phyloP scores from a whole-genome alignment of 2,113 vertebrate genomes.

The Montifringilla adamsi region DNA sequence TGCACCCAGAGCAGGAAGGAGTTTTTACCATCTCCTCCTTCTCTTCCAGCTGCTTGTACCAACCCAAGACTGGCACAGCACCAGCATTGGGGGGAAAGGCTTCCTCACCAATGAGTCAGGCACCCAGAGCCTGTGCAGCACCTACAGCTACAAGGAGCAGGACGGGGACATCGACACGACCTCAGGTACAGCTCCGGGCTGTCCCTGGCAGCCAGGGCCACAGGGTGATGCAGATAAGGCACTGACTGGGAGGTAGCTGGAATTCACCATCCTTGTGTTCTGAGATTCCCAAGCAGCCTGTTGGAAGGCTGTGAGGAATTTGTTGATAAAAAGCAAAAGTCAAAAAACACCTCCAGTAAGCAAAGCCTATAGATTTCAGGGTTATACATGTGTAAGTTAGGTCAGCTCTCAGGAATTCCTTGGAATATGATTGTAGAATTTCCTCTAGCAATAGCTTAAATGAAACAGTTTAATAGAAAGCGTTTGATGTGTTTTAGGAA shows the following conservation, averaged over 20 bases:
- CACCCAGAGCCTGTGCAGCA: slow-evolving; percentile 29
- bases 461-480: not conserved
- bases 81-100: slow-evolving; percentile 70
- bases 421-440: not conserved
- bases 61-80: slow-evolving; percentile 67
- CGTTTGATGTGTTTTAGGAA: not conserved
- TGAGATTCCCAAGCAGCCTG: not conserved
- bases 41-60: slow-evolving; percentile 60
- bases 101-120: slow-evolving; percentile 74
- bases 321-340: not conserved
- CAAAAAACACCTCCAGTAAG: not conserved
- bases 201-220: fast-evolving
- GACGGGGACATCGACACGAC: slow-evolving; percentile 59
- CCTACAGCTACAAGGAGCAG: slow-evolving; percentile 68
- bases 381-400: fast-evolving
- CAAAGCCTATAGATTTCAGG: not conserved
- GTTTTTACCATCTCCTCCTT: not conserved
- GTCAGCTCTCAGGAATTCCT: not conserved
- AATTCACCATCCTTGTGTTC: not conserved
- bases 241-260: not conserved
- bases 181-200: slow-evolving; percentile 31
- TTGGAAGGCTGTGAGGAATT: not conserved
- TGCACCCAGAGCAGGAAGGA: not conserved
- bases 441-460: not conserved
- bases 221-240: not conserved